Conservation (phyloP, 2,797 vertebrate genomes). For the Schizothorax lantsangensis region DNA sequence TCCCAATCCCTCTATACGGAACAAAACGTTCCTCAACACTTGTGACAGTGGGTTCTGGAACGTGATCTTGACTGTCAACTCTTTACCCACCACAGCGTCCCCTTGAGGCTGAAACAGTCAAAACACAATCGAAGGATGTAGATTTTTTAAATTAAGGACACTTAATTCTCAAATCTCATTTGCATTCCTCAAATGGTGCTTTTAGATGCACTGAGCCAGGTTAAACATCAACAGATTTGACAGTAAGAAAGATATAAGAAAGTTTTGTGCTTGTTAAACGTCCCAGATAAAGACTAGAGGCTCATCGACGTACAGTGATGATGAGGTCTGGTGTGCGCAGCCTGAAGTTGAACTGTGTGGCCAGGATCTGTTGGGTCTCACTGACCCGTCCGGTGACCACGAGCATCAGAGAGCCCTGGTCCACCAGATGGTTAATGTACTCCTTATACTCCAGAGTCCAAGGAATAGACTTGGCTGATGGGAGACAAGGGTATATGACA, state of each 20-base stretch:
- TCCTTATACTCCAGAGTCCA: slow-evolving; percentile 78
- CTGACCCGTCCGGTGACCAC: slow-evolving; percentile 79
- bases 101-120: slow-evolving; percentile 72
- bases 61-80: slow-evolving; percentile 85
- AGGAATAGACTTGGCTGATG: slow-evolving; percentile 70
- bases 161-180: background rate
- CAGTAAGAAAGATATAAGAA: background rate
- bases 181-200: background rate
- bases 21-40: slow-evolving; percentile 78
- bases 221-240: background rate
- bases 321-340: slow-evolving; percentile 86
- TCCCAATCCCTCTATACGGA: slow-evolving; percentile 79
- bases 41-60: slow-evolving; percentile 87
- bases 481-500: background rate
- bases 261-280: background rate
- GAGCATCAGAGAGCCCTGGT: slow-evolving; percentile 89
- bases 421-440: slow-evolving; percentile 85
- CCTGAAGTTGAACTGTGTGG: slow-evolving; percentile 87
- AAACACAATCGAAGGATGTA: slow-evolving; percentile 3
- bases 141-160: background rate
- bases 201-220: background rate
- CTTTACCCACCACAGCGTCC: slow-evolving; percentile 43
- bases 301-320: slow-evolving; percentile 75
- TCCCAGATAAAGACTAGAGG: background rate
- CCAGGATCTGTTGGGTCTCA: slow-evolving; percentile 82